phyloP scores from a whole-genome alignment of 1,140 invertebrate genomes.

The Drosophila kikkawai region DNA sequence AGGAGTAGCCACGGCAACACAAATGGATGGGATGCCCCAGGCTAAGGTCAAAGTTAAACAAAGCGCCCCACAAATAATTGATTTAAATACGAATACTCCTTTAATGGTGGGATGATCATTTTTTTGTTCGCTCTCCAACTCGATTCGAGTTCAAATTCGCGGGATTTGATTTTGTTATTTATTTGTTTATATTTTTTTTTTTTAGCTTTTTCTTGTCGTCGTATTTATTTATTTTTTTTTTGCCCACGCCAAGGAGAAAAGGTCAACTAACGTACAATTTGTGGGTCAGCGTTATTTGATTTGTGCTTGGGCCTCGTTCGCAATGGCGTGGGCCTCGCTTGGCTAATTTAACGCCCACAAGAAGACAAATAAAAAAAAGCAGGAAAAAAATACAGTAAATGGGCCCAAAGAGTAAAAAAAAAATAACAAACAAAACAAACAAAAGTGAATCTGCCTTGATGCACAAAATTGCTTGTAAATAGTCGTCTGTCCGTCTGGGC shows the following conservation, averaged over 20 bases:
- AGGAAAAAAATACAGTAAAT: constrained; percentile 17
- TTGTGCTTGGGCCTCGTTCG: constrained; percentile 67
- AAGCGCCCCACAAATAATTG: constrained; percentile 82
- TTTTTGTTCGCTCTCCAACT: constrained; percentile 23
- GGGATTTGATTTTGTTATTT: constrained; percentile 36
- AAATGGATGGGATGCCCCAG: constrained; percentile 72
- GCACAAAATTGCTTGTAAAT: constrained; percentile 77
- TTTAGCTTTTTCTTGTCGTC: constrained; percentile 19
- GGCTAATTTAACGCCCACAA: constrained; percentile 79
- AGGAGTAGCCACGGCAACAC: constrained; percentile 39
- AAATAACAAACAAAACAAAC: constrained; percentile 57
- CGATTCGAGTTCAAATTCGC: constrained; percentile 10
- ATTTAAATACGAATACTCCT: constrained; percentile 78
- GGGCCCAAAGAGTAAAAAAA: constrained; percentile 17
- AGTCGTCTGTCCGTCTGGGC: constrained; percentile 53
- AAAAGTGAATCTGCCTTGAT: constrained; percentile 80
- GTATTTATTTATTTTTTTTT: constrained; percentile 10
- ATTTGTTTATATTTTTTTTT: constrained; percentile 28
- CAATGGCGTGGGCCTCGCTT: constrained; percentile 64
- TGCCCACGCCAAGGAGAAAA: constrained; percentile 63
- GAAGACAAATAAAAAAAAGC: constrained; percentile 25
- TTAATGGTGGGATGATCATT: constrained; percentile 62
- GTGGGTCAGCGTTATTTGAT: constrained; percentile 83
- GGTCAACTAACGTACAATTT: constrained; percentile 83
- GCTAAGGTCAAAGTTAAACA: constrained; percentile 82